These are phyloP conservation scores for Calephelis virginiensis DNA, from an alignment of 1,140 invertebrate species.

Conservation along the genomic window DNA sequence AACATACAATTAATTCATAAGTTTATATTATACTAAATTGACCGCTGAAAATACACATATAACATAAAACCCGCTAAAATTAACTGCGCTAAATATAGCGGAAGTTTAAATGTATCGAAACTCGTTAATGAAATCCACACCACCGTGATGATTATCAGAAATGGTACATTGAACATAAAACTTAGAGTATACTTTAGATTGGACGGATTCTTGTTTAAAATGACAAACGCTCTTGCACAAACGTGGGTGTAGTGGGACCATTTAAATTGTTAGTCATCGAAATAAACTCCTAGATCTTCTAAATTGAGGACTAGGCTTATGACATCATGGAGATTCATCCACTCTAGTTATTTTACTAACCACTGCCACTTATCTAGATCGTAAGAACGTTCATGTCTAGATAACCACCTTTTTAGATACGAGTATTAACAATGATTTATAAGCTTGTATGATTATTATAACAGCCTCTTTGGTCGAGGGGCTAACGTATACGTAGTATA, in stretches of 20 bases:
- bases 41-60: conserved; percentile 4
- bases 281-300: conserved; percentile 64
- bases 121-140: conserved; percentile 14
- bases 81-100: conserved; percentile 12
- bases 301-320: conserved; percentile 52
- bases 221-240: conserved; percentile 53
- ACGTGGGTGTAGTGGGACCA: conserved; percentile 51
- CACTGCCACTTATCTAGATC: too few species aligned
- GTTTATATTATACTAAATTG: background rate
- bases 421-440: too few species aligned
- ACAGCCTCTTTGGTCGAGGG: too few species aligned
- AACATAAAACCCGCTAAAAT: background rate
- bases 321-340: conserved; percentile 42
- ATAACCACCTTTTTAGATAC: too few species aligned
- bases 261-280: conserved; percentile 63
- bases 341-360: conserved; percentile 22
- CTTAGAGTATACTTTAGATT: conserved; percentile 16
- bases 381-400: too few species aligned
- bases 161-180: conserved; percentile 6
- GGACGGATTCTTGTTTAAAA: conserved; percentile 40
- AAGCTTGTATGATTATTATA: too few species aligned
- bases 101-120: conserved; percentile 6
- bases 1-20: background rate
- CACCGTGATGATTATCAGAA: background rate
- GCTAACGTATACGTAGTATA: too few species aligned